phyloP scores from a whole-genome alignment of 2,113 vertebrate species.

The Mirounga angustirostris region DNA sequence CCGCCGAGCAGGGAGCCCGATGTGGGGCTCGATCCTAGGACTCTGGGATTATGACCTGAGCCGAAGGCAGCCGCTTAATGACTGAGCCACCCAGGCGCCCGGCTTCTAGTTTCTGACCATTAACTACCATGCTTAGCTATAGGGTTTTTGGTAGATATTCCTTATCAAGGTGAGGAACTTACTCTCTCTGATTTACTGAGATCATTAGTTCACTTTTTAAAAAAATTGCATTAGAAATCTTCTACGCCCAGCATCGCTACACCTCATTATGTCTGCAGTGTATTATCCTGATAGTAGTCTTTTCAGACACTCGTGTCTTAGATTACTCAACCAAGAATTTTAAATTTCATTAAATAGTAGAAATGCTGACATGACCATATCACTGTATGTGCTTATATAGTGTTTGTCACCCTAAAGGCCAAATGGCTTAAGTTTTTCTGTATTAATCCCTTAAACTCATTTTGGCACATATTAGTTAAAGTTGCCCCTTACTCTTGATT shows the following conservation, averaged over 20 bases:
- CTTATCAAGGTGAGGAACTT: background rate
- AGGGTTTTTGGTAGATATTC: background rate
- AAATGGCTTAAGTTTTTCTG: background rate
- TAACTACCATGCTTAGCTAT: background rate
- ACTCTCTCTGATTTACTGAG: background rate
- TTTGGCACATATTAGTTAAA: background rate
- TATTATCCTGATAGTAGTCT: background rate
- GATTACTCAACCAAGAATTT: background rate
- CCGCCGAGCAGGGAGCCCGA: no score
- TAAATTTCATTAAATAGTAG: background rate
- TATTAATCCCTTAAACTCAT: background rate
- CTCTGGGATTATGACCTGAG: no score
- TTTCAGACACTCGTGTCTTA: background rate
- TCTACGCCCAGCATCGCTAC: background rate
- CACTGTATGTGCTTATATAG: background rate
- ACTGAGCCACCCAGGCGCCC: no score
- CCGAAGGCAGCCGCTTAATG: no score
- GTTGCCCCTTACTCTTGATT: background rate
- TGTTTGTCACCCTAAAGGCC: background rate
- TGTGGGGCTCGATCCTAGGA: no score
- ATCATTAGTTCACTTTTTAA: background rate
- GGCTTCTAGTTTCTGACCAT: background rate
- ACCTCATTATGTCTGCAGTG: background rate
- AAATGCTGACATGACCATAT: background rate
- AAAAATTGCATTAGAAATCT: background rate